phyloP scores from a whole-genome alignment of 1,140 invertebrate species.

The Octopus sinensis region DNA sequence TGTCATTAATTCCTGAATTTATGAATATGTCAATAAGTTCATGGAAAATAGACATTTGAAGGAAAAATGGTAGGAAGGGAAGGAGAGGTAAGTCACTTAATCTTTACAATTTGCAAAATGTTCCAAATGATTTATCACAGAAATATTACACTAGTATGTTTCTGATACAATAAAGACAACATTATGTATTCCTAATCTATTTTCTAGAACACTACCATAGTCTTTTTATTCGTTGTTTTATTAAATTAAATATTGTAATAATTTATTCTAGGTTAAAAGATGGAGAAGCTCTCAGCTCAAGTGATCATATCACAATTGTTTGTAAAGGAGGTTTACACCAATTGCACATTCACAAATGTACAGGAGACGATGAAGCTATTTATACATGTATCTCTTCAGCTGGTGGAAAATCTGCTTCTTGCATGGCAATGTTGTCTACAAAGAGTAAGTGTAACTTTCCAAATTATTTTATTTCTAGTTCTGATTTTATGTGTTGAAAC shows the following conservation, averaged over 20 bases:
- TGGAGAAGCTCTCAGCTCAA: slow-evolving; percentile 29
- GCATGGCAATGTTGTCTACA: slow-evolving; percentile 32
- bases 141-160: too few relatives aligned
- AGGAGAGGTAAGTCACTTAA: too few relatives aligned
- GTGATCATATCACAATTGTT: slow-evolving; percentile 22
- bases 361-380: slow-evolving; percentile 35
- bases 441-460: slow-evolving; percentile 20
- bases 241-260: not conserved
- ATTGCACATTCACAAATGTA: slow-evolving; percentile 28
- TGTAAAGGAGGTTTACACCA: slow-evolving; percentile 28
- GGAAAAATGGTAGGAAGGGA: too few relatives aligned
- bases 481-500: not conserved
- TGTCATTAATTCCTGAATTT: too few relatives aligned
- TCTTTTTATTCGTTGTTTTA: too few relatives aligned
- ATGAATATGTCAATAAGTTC: too few relatives aligned
- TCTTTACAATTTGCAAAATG: too few relatives aligned
- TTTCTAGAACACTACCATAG: too few relatives aligned
- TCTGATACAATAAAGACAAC: too few relatives aligned
- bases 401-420: slow-evolving; percentile 32
- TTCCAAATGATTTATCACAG: too few relatives aligned
- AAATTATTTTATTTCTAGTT: not conserved
- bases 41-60: too few relatives aligned
- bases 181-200: too few relatives aligned
- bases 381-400: slow-evolving; percentile 35
- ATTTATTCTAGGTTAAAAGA: slow-evolving; percentile 33